Evolutionary conservation across 2,888 invertebrate genomes (phyloP), one percentile per base, ranked within the genome.

Genomic region (Drosophila neutralis): DNA sequence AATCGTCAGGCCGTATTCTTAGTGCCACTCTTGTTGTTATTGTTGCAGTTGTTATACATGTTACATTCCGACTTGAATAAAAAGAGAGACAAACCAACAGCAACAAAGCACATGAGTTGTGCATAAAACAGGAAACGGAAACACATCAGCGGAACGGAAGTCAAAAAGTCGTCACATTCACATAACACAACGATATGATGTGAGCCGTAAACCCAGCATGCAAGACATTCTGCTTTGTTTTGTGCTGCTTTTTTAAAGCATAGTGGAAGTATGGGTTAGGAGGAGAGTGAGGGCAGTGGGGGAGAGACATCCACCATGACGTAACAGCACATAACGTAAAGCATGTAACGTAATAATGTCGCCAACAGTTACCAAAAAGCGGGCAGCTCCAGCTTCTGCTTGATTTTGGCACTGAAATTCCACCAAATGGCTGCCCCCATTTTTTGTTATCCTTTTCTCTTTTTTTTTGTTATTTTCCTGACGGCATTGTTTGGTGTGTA

Each of bases 101-200:
- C 68, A 66, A 73, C 68, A 64, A 63, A 67, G 63, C 64, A 73
- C 78, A 84, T 76, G 81, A 83, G 89, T 81, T 87, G 69, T 81
- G 87, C 77, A 89, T 89, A 81, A 82, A 83, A 78, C 87, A 90
- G 92, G 91, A 92, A 92, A 83, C 91, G 91, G 92, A 92, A 92
- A 91, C 88, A 92, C 91, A 91, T 92, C 91, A 92, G 91, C 91
- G 90, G 85, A 89, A 87, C 91, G 92, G 92, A 91, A 91, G 91
- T 90, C 86, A 88, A 90, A 92, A 90, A 91, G 90, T 91, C 91
- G 83, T 87, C 86, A 87, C 85, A 91, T 86, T 87, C 87, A 80
- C 86, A 91, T 88, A 88, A 91, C 91, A 89, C 38, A 38, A 56
- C 38, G 38, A 56, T 29, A 86, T 91, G 87, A 89, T 89, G 83